These are phyloP conservation scores for Listronotus oregonensis DNA, from an alignment of 1,140 invertebrate genomes.

Conservation along the genomic window DNA sequence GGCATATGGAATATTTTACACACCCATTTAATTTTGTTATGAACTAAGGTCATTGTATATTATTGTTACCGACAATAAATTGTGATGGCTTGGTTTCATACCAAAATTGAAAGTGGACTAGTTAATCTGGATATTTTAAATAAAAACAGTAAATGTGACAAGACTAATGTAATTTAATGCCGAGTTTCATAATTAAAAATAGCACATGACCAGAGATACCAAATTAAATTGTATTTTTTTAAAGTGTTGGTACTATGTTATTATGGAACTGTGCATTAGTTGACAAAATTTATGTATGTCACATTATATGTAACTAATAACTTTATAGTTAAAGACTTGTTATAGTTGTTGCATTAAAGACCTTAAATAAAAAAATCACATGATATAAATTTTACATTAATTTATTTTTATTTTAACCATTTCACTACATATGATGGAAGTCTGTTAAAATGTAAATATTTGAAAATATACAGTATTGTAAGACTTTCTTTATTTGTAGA, in stretches of 20 bases:
- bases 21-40: constrained; percentile 9
- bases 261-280: background rate
- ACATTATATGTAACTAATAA: constrained; percentile 13
- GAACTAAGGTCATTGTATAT: background rate
- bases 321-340: constrained; percentile 10
- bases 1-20: background rate
- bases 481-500: constrained; percentile 33
- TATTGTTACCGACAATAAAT: constrained; percentile 6
- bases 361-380: constrained; percentile 14
- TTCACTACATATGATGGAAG: constrained; percentile 33
- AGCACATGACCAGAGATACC: too few species aligned
- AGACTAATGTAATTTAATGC: too few species aligned
- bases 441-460: constrained; percentile 28
- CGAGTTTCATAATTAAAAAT: too few species aligned
- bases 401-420: constrained; percentile 25
- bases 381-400: constrained; percentile 20
- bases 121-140: background rate
- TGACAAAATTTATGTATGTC: background rate
- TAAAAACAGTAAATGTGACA: background rate
- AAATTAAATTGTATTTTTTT: too few species aligned
- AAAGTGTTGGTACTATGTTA: background rate
- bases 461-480: constrained; percentile 4
- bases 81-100: background rate
- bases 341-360: constrained; percentile 5
- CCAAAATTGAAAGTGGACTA: constrained; percentile 5